Conservation (phyloP, 1,140 invertebrate species). For the Drosophila triauraria region DNA sequence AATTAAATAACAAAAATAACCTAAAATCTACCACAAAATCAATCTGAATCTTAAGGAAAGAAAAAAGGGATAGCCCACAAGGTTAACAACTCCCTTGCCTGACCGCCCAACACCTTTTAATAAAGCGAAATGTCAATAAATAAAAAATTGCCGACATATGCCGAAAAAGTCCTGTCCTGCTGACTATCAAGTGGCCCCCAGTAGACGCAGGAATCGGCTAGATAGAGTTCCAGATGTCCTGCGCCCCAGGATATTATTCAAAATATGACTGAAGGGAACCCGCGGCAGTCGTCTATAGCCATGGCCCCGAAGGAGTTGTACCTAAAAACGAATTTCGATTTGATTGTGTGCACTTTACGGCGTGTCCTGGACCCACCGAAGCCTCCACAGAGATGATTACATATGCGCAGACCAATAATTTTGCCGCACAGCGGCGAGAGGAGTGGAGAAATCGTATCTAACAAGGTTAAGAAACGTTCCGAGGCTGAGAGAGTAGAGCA, state of each 20-base stretch:
- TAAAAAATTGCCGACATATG: conserved; percentile 80
- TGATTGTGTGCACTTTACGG: conserved; percentile 82
- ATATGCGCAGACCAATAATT: conserved; percentile 82
- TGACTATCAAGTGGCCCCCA: conserved; percentile 15
- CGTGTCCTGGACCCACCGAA: conserved; percentile 46
- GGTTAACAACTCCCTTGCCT: neutral
- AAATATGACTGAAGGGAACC: neutral
- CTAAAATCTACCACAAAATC: neutral
- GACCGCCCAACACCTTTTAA: conserved; percentile 67
- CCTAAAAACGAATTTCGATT: conserved; percentile 79
- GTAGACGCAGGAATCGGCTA: neutral
- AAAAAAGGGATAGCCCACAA: neutral
- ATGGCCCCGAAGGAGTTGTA: conserved; percentile 35
- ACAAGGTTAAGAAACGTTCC: conserved; percentile 75
- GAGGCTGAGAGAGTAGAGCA: conserved; percentile 48
- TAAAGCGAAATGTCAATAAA: conserved; percentile 68
- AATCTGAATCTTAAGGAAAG: neutral
- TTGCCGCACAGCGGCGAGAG: conserved; percentile 28
- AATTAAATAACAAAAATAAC: neutral
- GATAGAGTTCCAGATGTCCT: conserved; percentile 10
- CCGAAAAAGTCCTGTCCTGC: conserved; percentile 51
- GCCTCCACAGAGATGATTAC: conserved; percentile 67
- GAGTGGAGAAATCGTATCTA: conserved; percentile 56
- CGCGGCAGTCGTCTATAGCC: conserved; percentile 24
- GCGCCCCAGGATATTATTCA: neutral